phyloP scores from a whole-genome alignment of 2,888 invertebrate species.

The Drosophila nigricruria region DNA sequence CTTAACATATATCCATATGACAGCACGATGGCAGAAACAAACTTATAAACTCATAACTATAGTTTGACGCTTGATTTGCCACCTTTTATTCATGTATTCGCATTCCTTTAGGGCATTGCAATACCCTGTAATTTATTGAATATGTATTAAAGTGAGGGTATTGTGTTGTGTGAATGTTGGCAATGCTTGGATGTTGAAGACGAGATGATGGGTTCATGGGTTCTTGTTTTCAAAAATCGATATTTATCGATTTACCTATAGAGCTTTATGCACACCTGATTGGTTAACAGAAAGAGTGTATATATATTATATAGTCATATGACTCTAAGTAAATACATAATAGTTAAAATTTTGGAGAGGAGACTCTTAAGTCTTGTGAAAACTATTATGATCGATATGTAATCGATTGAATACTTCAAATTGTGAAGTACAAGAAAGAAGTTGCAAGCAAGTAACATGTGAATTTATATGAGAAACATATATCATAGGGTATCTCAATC shows the following conservation, averaged over 20 bases:
- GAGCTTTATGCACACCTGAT: no score
- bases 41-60: slow-evolving; percentile 64
- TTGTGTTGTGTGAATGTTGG: not conserved
- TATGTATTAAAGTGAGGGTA: not conserved
- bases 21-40: slow-evolving; percentile 26
- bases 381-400: not conserved
- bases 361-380: not conserved
- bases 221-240: not conserved
- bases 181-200: not conserved
- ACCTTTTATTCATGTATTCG: slow-evolving; percentile 44
- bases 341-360: not conserved
- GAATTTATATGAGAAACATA: no score
- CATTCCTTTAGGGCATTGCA: slow-evolving; percentile 21
- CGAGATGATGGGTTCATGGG: not conserved
- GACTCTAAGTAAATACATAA: not conserved
- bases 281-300: no score
- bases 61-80: slow-evolving; percentile 69
- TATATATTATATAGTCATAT: not conserved
- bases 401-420: not conserved
- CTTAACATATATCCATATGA: slow-evolving; percentile 58
- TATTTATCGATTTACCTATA: not conserved
- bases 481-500: not conserved
- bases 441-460: not conserved
- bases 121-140: not conserved
- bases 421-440: not conserved